phyloP scores from a whole-genome alignment of 2,113 vertebrate genomes.

The Hemicordylus capensis region DNA sequence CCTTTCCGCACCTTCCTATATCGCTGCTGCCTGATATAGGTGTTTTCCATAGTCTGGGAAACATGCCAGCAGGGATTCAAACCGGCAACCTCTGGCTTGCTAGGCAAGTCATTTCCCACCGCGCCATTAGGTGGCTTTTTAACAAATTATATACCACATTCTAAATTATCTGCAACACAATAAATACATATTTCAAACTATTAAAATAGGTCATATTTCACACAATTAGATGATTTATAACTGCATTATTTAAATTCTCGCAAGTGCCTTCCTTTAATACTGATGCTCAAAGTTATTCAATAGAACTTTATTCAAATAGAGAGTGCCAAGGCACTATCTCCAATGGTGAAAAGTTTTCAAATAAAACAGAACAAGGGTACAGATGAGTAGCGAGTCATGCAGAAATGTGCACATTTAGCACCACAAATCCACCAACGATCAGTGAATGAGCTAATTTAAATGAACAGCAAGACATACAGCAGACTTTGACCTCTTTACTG shows the following conservation, averaged over 20 bases:
- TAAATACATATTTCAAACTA: slow-evolving; percentile 23
- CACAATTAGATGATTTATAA: background rate
- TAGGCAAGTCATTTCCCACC: too few relatives aligned
- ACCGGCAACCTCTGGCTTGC: too few relatives aligned
- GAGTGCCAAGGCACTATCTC: background rate
- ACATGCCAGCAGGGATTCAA: too few relatives aligned
- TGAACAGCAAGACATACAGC: slow-evolving; percentile 41
- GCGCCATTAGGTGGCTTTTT: too few relatives aligned
- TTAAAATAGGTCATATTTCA: slow-evolving; percentile 23
- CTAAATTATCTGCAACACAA: slow-evolving; percentile 66
- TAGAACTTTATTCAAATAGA: background rate
- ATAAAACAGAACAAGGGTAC: background rate
- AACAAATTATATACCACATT: slow-evolving; percentile 40
- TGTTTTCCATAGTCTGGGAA: too few relatives aligned
- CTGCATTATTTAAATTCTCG: background rate
- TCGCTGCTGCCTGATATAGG: too few relatives aligned
- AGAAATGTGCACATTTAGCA: slow-evolving; percentile 35
- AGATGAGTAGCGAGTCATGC: background rate
- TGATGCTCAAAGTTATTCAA: background rate
- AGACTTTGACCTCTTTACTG: slow-evolving; percentile 50
- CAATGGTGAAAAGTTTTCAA: background rate
- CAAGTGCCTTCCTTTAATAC: too few relatives aligned
- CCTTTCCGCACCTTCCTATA: too few relatives aligned
- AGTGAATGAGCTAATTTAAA: slow-evolving; percentile 55
- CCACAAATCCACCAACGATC: slow-evolving; percentile 28